Evolutionary conservation across 1,140 invertebrate genomes (phyloP), one percentile per base, ranked within the genome.

Genomic region (Calycopis cecrops): DNA sequence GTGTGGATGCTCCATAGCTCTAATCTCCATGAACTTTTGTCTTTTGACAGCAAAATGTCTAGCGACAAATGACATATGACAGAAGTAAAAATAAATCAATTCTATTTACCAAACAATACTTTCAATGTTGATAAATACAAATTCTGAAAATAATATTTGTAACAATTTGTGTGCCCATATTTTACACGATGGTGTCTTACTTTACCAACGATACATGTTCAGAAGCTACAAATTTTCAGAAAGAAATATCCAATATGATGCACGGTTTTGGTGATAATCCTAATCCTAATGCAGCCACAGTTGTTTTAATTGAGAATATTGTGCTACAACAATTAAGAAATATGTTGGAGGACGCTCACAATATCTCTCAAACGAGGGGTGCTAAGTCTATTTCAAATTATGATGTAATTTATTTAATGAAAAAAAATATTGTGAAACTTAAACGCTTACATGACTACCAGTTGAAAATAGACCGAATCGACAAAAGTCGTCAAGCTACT

Each of bases 211-310:
- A 48, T 48, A 7, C 10, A 11, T n/a, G 9, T 28, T 48, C 21
- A 11, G 79, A 83, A 63, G 63, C 56, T 0, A 74, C 79, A 1
- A 87, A 88, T 34, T 90, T 87, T 71, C 88, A 82, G 62, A 89
- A 89, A 69, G 91, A 92, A 73, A 92, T 93, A 61, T 91, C 91
- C 12, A 87, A 90, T 57, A 93, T 93, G 91, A 92, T 93, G 92
- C 91, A 91, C 74, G 92, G 92, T 18, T 92, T 93, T 74, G 93
- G 93, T 14, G 93, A 93, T 66, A 91, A 91, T 72, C 87, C 89
- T 12, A 89, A 90, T 52, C 92, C 92, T 3, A 89, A 92, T 56
- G 85, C 89, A 11, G 91, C 92, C 54, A 92, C 92, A 12, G 92
- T 93, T 1, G 76, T 88, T 11, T 68, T 93, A 35, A 90, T 93